Evolutionary conservation across 2,113 vertebrate species (phyloP).

Genomic region (Protomyctophum bolini): DNA sequence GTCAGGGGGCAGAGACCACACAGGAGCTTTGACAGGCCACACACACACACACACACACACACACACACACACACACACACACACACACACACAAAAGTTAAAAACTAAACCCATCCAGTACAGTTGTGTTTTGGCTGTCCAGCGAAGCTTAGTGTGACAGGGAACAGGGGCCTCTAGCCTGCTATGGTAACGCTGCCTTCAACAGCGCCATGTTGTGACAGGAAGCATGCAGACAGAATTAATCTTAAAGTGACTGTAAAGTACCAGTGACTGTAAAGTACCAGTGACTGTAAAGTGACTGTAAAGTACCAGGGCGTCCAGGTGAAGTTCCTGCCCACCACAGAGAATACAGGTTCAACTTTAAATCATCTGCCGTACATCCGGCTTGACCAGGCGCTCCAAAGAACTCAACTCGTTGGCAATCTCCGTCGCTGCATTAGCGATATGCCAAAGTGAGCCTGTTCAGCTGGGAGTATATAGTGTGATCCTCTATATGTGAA

Average conservation of each 20-base stretch:
- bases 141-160: neutral
- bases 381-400: no score
- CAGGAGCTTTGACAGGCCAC: neutral
- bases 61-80: no score
- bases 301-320: neutral
- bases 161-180: neutral
- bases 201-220: neutral
- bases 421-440: neutral
- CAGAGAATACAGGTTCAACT: no score
- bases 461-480: no score
- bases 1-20: neutral
- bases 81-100: neutral
- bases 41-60: slow-evolving; percentile 4
- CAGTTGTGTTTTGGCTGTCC: neutral
- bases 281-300: neutral
- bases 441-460: neutral
- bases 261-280: neutral
- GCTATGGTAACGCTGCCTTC: neutral
- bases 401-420: no score
- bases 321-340: neutral
- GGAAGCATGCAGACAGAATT: neutral
- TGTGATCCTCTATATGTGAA: no score
- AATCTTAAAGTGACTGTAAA: neutral
- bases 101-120: neutral
- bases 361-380: no score